These are phyloP conservation scores for Scomberomorus guttatus DNA, from an alignment of 2,797 vertebrate species.

Conservation along the genomic window DNA sequence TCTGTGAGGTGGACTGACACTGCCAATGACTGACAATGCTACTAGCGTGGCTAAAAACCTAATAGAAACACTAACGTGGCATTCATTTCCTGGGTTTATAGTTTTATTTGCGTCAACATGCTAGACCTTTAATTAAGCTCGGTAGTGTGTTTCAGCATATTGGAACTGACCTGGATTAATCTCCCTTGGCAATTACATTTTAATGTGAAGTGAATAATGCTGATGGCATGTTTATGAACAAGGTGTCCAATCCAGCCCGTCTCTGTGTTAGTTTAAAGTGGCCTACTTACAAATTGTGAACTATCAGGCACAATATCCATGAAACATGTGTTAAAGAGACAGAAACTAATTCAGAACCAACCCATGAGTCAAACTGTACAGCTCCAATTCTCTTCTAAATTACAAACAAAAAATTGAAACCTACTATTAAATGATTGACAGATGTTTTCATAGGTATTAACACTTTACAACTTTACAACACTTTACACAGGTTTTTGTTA, in stretches of 20 bases:
- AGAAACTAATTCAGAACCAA: too few relatives aligned
- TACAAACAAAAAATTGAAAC: too few relatives aligned
- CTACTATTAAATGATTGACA: too few relatives aligned
- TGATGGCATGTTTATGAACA: constrained; percentile 6
- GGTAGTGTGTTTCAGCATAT: not conserved
- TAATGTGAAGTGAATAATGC: constrained; percentile 14
- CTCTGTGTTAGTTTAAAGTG: constrained; percentile 10
- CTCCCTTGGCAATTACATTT: not conserved
- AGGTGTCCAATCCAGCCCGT: not conserved
- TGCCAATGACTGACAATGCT: too few relatives aligned
- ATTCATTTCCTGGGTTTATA: not conserved
- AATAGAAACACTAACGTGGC: not conserved
- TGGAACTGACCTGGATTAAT: constrained; percentile 22
- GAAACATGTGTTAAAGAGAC: too few relatives aligned
- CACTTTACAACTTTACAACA: too few relatives aligned
- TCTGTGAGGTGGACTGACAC: too few relatives aligned
- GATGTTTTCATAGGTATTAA: too few relatives aligned
- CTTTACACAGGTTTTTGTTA: too few relatives aligned
- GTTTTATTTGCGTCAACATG: not conserved
- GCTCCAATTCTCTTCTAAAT: too few relatives aligned
- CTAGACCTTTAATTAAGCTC: constrained; percentile 14
- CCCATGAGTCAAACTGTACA: too few relatives aligned
- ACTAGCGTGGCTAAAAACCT: not conserved
- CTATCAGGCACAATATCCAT: not conserved
- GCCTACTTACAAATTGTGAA: not conserved